phyloP scores from a whole-genome alignment of 2,797 vertebrate genomes.

The Erpetoichthys calabaricus region DNA sequence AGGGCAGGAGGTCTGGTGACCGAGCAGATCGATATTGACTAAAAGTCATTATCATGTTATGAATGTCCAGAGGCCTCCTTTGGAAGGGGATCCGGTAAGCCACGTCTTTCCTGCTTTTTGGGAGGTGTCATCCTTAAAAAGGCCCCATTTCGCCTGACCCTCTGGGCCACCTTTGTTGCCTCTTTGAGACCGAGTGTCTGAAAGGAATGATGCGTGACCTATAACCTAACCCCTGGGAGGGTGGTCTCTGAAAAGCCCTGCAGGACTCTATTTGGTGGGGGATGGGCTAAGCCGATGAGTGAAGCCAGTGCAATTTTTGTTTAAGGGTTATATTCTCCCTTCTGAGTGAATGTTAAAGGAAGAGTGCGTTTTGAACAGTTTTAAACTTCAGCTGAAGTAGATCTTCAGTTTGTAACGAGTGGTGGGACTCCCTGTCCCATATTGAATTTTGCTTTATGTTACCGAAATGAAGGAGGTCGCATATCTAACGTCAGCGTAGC shows the following conservation, averaged over 20 bases:
- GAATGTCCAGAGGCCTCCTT: conserved; percentile 28
- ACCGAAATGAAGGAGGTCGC: no score
- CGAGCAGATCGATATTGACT: conserved; percentile 39
- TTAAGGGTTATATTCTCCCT: neutral
- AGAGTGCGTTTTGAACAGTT: no score
- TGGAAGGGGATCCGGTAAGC: conserved; percentile 26
- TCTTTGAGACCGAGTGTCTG: conserved; percentile 31
- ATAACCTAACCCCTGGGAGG: conserved; percentile 35
- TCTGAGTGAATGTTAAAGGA: neutral
- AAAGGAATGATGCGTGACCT: conserved; percentile 41
- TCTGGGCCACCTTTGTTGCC: conserved; percentile 1
- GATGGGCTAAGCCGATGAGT: neutral
- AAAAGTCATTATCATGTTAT: conserved; percentile 46
- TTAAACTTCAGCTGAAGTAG: no score
- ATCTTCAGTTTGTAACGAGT: no score
- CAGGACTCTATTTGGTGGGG: conserved; percentile 12
- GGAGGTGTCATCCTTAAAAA: conserved; percentile 19
- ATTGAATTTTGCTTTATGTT: no score
- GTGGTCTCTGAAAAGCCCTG: conserved; percentile 8
- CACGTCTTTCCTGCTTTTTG: conserved; percentile 24
- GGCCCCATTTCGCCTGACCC: conserved; percentile 46
- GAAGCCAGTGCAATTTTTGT: neutral
- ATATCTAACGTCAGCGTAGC: no score
- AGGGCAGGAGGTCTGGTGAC: conserved; percentile 20
- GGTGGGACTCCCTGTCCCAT: no score